These are phyloP conservation scores for Sipha flava DNA, from an alignment of 1,140 invertebrate genomes.

Conservation along the genomic window DNA sequence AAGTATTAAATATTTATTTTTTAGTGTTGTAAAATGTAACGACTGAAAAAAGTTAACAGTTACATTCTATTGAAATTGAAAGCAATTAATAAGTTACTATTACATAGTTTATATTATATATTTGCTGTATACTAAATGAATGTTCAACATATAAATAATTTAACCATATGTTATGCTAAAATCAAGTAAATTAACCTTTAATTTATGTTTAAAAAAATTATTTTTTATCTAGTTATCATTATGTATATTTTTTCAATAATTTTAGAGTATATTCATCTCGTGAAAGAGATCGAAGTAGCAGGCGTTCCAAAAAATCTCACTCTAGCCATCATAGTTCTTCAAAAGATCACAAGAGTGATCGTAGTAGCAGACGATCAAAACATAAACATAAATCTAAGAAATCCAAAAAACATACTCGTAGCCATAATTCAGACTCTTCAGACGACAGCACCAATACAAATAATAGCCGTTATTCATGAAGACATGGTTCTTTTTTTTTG, in stretches of 20 bases:
- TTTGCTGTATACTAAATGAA: no score
- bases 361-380: background rate
- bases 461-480: background rate
- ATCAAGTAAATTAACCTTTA: no score
- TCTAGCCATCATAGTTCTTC: constrained; percentile 3
- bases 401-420: background rate
- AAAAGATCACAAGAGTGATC: constrained; percentile 6
- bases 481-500: background rate
- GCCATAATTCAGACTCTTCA: background rate
- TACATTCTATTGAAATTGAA: no score
- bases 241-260: no score
- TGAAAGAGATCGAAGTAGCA: background rate
- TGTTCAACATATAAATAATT: no score
- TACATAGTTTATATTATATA: no score
- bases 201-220: no score
- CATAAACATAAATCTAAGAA: constrained; percentile 27
- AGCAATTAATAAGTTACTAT: no score
- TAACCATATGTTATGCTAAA: no score
- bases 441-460: background rate
- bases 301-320: constrained; percentile 2
- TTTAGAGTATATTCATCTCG: background rate
- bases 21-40: no score
- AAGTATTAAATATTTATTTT: background rate
- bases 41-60: no score
- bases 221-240: no score